These are phyloP conservation scores for Chrysolina haemoptera DNA, from an alignment of 2,888 invertebrate genomes.

Conservation along the genomic window DNA sequence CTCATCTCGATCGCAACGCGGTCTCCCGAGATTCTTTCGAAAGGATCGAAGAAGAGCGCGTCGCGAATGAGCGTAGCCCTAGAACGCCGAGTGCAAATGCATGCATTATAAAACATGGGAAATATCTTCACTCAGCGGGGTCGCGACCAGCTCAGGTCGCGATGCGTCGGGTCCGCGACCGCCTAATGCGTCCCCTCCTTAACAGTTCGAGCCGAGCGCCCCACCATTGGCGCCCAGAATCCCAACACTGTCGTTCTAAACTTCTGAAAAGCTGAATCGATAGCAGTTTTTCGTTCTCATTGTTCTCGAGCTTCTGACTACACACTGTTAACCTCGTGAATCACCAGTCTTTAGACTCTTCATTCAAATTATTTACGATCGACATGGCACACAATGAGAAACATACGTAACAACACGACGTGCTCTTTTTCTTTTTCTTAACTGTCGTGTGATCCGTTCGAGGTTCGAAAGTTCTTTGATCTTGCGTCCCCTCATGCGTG, in stretches of 20 bases:
- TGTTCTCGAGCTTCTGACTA: neutral
- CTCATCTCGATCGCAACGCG: too few relatives aligned
- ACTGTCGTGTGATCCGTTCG: neutral
- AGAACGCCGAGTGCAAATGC: too few relatives aligned
- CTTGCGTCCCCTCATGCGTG: neutral
- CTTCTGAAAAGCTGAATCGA: neutral
- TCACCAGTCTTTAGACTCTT: neutral
- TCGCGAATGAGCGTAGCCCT: too few relatives aligned
- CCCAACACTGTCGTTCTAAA: neutral
- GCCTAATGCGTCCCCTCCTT: too few relatives aligned
- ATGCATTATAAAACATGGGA: too few relatives aligned
- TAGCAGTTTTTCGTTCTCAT: neutral
- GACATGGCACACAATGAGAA: neutral
- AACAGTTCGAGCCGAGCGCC: neutral
- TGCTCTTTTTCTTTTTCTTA: neutral
- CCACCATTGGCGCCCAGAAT: neutral
- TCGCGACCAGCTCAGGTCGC: too few relatives aligned
- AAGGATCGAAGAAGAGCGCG: too few relatives aligned
- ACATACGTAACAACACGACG: neutral
- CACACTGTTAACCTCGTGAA: neutral
- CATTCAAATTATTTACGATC: constrained; percentile 16
- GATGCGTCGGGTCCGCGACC: too few relatives aligned
- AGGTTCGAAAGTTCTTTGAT: neutral
- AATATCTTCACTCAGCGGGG: too few relatives aligned
- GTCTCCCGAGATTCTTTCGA: too few relatives aligned